Conservation (phyloP, 2,113 vertebrate genomes). For the Poeciliopsis occidentalis region DNA sequence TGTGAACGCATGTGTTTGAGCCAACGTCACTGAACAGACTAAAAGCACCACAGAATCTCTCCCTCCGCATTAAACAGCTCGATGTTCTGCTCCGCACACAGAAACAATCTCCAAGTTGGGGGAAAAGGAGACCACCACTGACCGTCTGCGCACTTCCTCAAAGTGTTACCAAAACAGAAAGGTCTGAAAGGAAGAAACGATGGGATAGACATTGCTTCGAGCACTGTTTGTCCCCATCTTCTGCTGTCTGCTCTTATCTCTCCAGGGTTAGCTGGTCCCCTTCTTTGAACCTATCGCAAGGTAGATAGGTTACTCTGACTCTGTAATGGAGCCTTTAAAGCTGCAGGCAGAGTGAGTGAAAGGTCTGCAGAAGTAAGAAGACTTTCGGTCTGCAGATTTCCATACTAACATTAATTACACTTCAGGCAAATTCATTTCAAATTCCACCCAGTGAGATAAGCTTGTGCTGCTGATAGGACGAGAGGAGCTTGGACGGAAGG, state of each 20-base stretch:
- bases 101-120: constrained; percentile 48
- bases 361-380: constrained; percentile 52
- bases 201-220: constrained; percentile 40
- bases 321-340: constrained; percentile 56
- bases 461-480: constrained; percentile 48
- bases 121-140: constrained; percentile 20
- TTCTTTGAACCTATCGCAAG: constrained; percentile 46
- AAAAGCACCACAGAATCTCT: constrained; percentile 66
- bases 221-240: constrained; percentile 49
- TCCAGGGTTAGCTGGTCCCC: constrained; percentile 43
- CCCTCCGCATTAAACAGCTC: constrained; percentile 58
- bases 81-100: constrained; percentile 44
- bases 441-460: constrained; percentile 65
- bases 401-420: constrained; percentile 77
- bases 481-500: constrained; percentile 49
- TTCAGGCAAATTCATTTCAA: constrained; percentile 74
- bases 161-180: constrained; percentile 40
- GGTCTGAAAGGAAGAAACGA: constrained; percentile 25
- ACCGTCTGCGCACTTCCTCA: constrained; percentile 2
- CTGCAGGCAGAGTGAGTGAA: constrained; percentile 53
- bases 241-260: constrained; percentile 44
- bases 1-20: constrained; percentile 64
- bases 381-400: constrained; percentile 45
- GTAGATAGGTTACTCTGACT: constrained; percentile 41
- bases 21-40: constrained; percentile 47